These are phyloP conservation scores for Drosophila melanosoma DNA, from an alignment of 2,888 invertebrate genomes.

Conservation along the genomic window DNA sequence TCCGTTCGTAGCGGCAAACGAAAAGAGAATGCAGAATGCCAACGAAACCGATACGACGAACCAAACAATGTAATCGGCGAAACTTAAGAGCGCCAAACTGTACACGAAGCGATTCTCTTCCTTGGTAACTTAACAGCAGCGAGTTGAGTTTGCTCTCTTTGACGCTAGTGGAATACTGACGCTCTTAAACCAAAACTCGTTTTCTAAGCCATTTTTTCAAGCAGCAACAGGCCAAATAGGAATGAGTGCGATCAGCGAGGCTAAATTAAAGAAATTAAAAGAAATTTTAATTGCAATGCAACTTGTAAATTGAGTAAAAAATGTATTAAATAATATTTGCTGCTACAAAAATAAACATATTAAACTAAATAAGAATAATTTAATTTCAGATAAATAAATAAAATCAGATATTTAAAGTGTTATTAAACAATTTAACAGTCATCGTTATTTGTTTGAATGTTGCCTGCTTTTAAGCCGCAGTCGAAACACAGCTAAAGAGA, in stretches of 20 bases:
- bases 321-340: not conserved
- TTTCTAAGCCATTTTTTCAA: slow-evolving; percentile 12
- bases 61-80: slow-evolving; percentile 1
- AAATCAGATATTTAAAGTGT: not conserved
- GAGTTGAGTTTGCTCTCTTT: not conserved
- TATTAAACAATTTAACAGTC: not conserved
- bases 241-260: slow-evolving; percentile 17
- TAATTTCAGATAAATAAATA: not conserved
- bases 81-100: slow-evolving; percentile 20
- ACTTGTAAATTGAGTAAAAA: not conserved
- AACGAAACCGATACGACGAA: slow-evolving; percentile 43
- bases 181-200: slow-evolving; percentile 32
- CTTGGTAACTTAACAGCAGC: not conserved
- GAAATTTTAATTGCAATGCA: not conserved
- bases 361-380: not conserved
- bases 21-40: slow-evolving; percentile 60
- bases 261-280: not conserved
- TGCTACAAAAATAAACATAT: no score
- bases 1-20: slow-evolving; percentile 60
- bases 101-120: slow-evolving; percentile 21
- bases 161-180: no score
- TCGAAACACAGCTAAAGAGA: slow-evolving; percentile 27
- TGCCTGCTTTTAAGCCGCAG: slow-evolving; percentile 47
- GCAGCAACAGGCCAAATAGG: slow-evolving; percentile 37
- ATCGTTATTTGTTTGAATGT: slow-evolving; percentile 23